phyloP scores from a whole-genome alignment of 1,140 invertebrate species.

The Aphaenogaster ashmeadi region DNA sequence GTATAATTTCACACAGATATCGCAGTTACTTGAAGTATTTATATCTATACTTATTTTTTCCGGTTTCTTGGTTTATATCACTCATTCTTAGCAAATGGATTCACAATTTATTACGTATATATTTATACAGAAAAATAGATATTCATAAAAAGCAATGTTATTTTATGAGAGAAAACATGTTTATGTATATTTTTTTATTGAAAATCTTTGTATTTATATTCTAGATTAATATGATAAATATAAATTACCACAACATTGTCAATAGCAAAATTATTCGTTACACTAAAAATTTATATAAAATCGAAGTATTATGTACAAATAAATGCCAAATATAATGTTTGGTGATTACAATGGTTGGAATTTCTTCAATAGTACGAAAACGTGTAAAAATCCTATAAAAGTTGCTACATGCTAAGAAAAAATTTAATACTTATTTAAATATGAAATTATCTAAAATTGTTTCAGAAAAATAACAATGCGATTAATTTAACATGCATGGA shows the following conservation, averaged over 20 bases:
- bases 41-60: constrained; percentile 37
- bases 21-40: constrained; percentile 29
- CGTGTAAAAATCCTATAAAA: constrained; percentile 56
- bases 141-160: constrained; percentile 23
- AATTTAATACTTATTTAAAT: constrained; percentile 41
- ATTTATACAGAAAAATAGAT: constrained; percentile 9
- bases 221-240: constrained; percentile 31
- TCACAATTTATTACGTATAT: constrained; percentile 11
- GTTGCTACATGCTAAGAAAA: neutral
- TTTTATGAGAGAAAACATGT: constrained; percentile 19
- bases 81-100: constrained; percentile 3
- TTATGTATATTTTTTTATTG: neutral
- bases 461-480: constrained; percentile 43
- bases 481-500: constrained; percentile 39
- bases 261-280: constrained; percentile 25
- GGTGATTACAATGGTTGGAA: neutral
- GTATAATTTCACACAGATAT: constrained; percentile 19
- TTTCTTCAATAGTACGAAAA: constrained; percentile 22
- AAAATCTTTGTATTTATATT: constrained; percentile 17
- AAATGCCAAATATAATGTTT: constrained; percentile 16
- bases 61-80: constrained; percentile 21
- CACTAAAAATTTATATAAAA: constrained; percentile 38
- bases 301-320: constrained; percentile 23
- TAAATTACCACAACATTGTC: constrained; percentile 12
- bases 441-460: constrained; percentile 26